Evolutionary conservation across 2,797 vertebrate genomes (phyloP).

Genomic region (Thripadectes ignobilis): DNA sequence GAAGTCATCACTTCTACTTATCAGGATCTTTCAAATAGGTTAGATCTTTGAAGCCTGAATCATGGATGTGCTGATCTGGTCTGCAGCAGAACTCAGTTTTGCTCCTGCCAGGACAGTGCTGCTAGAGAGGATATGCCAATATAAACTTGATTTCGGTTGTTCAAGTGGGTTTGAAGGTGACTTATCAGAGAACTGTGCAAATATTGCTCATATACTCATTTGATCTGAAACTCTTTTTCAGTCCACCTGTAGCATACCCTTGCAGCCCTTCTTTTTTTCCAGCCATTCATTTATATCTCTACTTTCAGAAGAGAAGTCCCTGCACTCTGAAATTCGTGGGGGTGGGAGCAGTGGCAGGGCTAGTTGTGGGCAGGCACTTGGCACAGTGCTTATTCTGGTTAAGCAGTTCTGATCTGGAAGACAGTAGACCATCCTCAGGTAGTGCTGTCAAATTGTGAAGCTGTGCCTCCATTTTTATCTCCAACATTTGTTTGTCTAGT

Average conservation of each 20-base stretch:
- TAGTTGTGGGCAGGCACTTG: neutral
- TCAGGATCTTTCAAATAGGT: neutral
- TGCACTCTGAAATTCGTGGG: neutral
- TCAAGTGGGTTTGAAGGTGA: neutral
- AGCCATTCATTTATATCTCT: neutral
- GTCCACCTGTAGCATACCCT: neutral
- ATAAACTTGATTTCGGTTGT: neutral
- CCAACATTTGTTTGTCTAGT: neutral
- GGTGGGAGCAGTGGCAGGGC: rapidly evolving
- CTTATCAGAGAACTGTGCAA: neutral
- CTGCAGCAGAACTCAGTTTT: neutral
- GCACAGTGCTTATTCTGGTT: neutral
- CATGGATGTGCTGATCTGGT: neutral
- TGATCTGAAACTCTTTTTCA: neutral
- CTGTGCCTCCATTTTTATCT: neutral
- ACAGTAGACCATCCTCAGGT: neutral
- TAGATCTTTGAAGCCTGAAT: neutral
- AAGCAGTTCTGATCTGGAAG: neutral
- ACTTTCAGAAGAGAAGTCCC: neutral
- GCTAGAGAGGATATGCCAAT: neutral
- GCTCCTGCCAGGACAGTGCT: neutral
- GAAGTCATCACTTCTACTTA: neutral
- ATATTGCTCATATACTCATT: neutral
- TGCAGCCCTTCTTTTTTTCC: neutral
- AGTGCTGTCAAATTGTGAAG: neutral